These are phyloP conservation scores for Cinara cedri DNA, from an alignment of 2,888 invertebrate species.

Conservation along the genomic window DNA sequence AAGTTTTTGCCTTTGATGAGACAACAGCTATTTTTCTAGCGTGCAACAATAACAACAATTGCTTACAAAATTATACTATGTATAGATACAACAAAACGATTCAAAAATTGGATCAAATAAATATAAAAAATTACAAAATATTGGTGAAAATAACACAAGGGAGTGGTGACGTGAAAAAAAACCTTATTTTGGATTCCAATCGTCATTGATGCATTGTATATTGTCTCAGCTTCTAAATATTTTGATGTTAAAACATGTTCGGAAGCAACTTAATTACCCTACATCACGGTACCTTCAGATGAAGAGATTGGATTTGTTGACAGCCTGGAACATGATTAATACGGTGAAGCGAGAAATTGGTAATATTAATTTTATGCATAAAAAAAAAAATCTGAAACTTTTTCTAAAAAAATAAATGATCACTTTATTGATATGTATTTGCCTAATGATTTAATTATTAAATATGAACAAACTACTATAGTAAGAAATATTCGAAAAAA, in stretches of 20 bases:
- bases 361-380: neutral
- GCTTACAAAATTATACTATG: too few relatives aligned
- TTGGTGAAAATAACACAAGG: neutral
- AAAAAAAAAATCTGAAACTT: neutral
- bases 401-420: neutral
- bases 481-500: neutral
- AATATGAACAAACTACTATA: neutral
- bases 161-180: neutral
- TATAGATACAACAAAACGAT: too few relatives aligned
- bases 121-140: too few relatives aligned
- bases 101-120: too few relatives aligned
- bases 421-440: neutral
- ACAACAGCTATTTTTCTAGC: too few relatives aligned
- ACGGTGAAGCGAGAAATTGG: neutral
- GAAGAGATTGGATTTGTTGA: neutral
- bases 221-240: neutral
- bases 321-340: neutral
- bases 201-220: neutral
- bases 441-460: neutral
- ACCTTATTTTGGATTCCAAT: conserved; percentile 1
- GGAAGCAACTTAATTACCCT: neutral
- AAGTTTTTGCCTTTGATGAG: too few relatives aligned
- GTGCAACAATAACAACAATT: too few relatives aligned
- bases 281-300: neutral
- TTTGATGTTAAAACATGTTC: neutral